Evolutionary conservation across 2,797 vertebrate species (phyloP), one percentile per base, ranked within the genome.

Genomic region (Falco berigora): DNA sequence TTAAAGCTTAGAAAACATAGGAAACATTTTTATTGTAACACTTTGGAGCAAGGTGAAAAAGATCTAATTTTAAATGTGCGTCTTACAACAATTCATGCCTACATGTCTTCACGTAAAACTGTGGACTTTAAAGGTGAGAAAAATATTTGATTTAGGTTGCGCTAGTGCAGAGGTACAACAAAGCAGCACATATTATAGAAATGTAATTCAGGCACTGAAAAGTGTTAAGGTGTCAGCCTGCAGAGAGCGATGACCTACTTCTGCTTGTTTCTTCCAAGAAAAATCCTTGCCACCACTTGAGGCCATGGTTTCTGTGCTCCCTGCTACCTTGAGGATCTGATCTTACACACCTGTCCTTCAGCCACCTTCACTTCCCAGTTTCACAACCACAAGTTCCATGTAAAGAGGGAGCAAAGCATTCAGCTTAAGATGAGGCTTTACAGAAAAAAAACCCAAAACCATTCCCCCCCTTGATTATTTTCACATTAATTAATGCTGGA

Each of bases 191-290:
- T 25, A 2, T 62, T 42, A 47, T 0, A 69, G 28, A 67, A 87
- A 28, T 6, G 12, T 56, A 86, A 84, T 32, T 88, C 40, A 18
- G 56, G 56, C 86, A 74, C 52, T 62, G 59, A 68, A 50, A 86
- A 81, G 69, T 50, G 14, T 71, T 62, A 71, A 75, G 38, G 49
- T 63, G 74, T 9, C 75, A 86, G 61, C 85, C 92, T 34, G 47
- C 5, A 53, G 83, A 91, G 84, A 95, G 67, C 4, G 0, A 16
- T 90, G 90, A 92, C 90, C 86, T 94, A 92, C 47, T 93, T 94
- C 80, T 96, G 90, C 69, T 80, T 78, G 55, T 83, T 90, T 78
- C 88, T 88, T 92, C 76, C 68, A 59, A 72, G 75, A 56, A 90
- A 86, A 87, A 75, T 88, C 85, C 68, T 87, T 47, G 59, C 85